Evolutionary conservation across 1,140 invertebrate genomes (phyloP).

Genomic region (Drosophila ohnishii): DNA sequence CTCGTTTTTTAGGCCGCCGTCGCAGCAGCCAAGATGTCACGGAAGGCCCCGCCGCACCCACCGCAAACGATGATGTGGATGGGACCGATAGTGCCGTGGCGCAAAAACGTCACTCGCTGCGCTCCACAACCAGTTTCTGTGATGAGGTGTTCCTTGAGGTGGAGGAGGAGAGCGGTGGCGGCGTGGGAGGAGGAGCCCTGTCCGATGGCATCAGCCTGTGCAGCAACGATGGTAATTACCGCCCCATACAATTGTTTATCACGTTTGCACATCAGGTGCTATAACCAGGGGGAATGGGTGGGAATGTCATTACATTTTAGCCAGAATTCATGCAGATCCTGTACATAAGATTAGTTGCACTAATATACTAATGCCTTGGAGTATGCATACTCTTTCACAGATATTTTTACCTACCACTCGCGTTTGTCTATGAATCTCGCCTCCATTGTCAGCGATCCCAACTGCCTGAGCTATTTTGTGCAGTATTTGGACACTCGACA

Average conservation of each 20-base stretch:
- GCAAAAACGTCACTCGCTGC: slow-evolving; percentile 74
- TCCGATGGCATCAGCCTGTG: slow-evolving; percentile 62
- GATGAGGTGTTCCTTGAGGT: slow-evolving; percentile 76
- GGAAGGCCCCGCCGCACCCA: slow-evolving; percentile 38
- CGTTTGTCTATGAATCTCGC: slow-evolving; percentile 85
- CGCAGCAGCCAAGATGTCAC: slow-evolving; percentile 61
- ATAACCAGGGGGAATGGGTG: not conserved
- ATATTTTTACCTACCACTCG: slow-evolving; percentile 75
- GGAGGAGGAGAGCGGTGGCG: slow-evolving; percentile 26
- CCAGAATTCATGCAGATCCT: not conserved
- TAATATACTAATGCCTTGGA: not conserved
- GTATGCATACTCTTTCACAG: slow-evolving; percentile 21
- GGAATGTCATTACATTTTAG: not conserved
- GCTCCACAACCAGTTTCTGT: slow-evolving; percentile 81
- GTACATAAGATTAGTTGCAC: not conserved
- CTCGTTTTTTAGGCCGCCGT: slow-evolving; percentile 54
- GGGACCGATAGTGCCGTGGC: slow-evolving; percentile 38
- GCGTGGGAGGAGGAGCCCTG: slow-evolving; percentile 38
- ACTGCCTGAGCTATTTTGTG: slow-evolving; percentile 89
- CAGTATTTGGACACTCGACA: slow-evolving; percentile 88
- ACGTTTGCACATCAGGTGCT: slow-evolving; percentile 17
- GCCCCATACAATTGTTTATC: slow-evolving; percentile 17
- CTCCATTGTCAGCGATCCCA: slow-evolving; percentile 88
- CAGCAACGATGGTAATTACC: slow-evolving; percentile 70
- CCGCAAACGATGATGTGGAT: slow-evolving; percentile 50